Percentiles rank a stretch among this genome's conserved stretches.
Conservation (phyloP, 2,888 invertebrate genomes). For the Carabus problematicus region DNA sequence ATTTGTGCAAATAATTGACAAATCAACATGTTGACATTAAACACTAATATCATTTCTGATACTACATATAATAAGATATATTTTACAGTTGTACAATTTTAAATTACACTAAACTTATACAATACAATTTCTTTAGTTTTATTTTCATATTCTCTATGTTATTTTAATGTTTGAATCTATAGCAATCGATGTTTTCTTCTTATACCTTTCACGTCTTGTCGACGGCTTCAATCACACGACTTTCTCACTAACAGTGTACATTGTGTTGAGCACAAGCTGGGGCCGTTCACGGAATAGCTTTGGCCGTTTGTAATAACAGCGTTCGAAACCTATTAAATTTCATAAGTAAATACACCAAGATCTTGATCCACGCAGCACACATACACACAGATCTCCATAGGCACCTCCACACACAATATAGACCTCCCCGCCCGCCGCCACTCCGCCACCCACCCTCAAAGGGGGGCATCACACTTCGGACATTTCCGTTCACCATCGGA, state of each 20-base stretch:
- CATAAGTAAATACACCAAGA: constrained; percentile 38
- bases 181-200: too few species aligned
- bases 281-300: constrained; percentile 16
- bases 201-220: too few species aligned
- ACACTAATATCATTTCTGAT: too few species aligned
- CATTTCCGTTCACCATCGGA: constrained; percentile 7
- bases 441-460: background rate
- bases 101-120: too few species aligned
- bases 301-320: constrained; percentile 31
- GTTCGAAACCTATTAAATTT: constrained; percentile 40
- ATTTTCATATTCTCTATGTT: too few species aligned
- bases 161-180: too few species aligned
- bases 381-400: background rate
- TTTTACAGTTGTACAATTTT: too few species aligned
- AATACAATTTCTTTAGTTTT: too few species aligned
- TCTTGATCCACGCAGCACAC: constrained; percentile 31
- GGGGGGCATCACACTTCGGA: background rate
- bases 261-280: constrained; percentile 6
- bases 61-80: too few species aligned
- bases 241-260: constrained; percentile 15
- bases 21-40: too few species aligned
- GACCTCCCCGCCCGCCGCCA: background rate
- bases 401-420: background rate
- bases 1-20: too few species aligned
- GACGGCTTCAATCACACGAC: too few species aligned